Conservation (phyloP, 1,140 invertebrate genomes). For the Aphelinus certus region DNA sequence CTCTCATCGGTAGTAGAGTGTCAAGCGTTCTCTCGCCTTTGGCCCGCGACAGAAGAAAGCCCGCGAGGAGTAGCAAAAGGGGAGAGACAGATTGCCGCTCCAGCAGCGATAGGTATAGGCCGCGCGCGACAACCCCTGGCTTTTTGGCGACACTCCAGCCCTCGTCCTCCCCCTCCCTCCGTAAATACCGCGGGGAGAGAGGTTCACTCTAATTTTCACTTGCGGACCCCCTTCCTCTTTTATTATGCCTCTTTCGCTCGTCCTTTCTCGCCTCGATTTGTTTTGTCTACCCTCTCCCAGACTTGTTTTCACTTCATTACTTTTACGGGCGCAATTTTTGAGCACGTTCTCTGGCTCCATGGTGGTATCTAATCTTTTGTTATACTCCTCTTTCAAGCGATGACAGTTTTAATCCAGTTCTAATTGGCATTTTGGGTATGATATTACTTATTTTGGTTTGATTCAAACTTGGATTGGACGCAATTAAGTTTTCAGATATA, state of each 20-base stretch:
- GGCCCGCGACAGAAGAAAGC: slow-evolving; percentile 29
- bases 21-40: slow-evolving; percentile 42
- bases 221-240: slow-evolving; percentile 7
- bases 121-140: slow-evolving; percentile 46
- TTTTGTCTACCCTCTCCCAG: slow-evolving; percentile 18
- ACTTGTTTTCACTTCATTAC: slow-evolving; percentile 29
- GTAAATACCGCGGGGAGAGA: slow-evolving; percentile 53
- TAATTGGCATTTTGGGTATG: slow-evolving; percentile 7
- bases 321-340: neutral
- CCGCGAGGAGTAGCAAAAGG: neutral
- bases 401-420: slow-evolving; percentile 18
- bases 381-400: neutral
- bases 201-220: slow-evolving; percentile 23
- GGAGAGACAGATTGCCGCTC: slow-evolving; percentile 29
- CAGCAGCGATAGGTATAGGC: slow-evolving; percentile 55
- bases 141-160: slow-evolving; percentile 63
- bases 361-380: no score
- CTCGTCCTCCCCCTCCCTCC: slow-evolving; percentile 37
- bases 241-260: slow-evolving; percentile 12
- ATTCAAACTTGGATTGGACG: no score
- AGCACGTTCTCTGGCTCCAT: no score
- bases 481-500: no score
- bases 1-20: slow-evolving; percentile 11
- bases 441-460: no score
- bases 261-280: slow-evolving; percentile 42